Conservation (phyloP, 2,797 vertebrate genomes). For the Sebastes taczanowskii region DNA sequence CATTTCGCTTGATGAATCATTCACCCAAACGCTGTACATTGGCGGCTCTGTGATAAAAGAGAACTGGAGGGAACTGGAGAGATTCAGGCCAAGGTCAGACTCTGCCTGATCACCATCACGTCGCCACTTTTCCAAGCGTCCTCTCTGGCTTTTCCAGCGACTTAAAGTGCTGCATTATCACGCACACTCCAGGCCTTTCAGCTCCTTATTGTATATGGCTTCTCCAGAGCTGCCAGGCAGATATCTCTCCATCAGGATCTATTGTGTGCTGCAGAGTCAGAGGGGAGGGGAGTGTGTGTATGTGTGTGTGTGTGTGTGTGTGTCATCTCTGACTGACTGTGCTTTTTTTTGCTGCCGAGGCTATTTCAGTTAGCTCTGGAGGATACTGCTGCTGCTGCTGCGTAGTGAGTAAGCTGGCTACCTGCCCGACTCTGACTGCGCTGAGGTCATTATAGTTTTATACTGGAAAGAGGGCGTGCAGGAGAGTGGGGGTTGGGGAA, state of each 20-base stretch:
- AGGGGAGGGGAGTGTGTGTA: slow-evolving; percentile 4
- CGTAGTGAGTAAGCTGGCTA: slow-evolving; percentile 69
- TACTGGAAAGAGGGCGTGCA: slow-evolving; percentile 30
- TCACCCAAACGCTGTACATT: not conserved
- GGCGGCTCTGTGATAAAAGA: not conserved
- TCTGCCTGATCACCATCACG: not conserved
- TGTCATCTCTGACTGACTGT: slow-evolving; percentile 66
- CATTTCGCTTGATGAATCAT: slow-evolving; percentile 43
- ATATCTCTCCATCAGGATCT: slow-evolving; percentile 59
- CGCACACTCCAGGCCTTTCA: slow-evolving; percentile 42
- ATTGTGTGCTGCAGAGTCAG: slow-evolving; percentile 49
- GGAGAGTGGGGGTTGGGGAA: slow-evolving; percentile 13
- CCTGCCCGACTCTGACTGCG: slow-evolving; percentile 56
- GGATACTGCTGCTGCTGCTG: slow-evolving; percentile 32
- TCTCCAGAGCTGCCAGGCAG: slow-evolving; percentile 54
- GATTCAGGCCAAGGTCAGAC: slow-evolving; percentile 19
- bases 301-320: slow-evolving; percentile 39
- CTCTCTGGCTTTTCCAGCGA: not conserved
- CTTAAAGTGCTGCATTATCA: slow-evolving; percentile 17
- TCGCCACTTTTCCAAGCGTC: not conserved
- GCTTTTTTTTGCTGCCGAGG: slow-evolving; percentile 31
- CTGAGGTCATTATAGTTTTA: slow-evolving; percentile 70
- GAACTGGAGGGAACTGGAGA: not conserved
- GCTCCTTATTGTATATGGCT: slow-evolving; percentile 22
- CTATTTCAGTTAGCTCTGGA: slow-evolving; percentile 60